These are phyloP conservation scores for Eledona agricola DNA, from an alignment of 2,888 invertebrate species.

Conservation along the genomic window DNA sequence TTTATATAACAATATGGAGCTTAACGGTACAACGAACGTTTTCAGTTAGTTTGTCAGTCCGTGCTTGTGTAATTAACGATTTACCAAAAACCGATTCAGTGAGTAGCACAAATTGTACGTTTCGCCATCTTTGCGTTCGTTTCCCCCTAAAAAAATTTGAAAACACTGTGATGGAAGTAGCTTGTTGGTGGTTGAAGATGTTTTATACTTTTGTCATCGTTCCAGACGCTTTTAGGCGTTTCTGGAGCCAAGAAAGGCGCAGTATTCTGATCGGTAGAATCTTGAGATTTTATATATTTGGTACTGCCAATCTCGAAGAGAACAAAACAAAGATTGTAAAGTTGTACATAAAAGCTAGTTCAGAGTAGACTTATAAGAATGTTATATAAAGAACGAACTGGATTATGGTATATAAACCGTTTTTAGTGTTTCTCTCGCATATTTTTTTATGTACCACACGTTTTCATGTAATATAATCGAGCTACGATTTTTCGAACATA, in stretches of 20 bases:
- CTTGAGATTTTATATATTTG: conserved; percentile 48
- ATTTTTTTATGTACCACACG: conserved; percentile 49
- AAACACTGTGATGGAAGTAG: conserved; percentile 40
- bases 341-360: conserved; percentile 47
- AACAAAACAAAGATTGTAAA: conserved; percentile 43
- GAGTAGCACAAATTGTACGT: conserved; percentile 35
- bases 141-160: conserved; percentile 19
- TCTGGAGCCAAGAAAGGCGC: conserved; percentile 43
- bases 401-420: conserved; percentile 41
- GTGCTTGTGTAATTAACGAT: conserved; percentile 34
- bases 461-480: too few relatives aligned
- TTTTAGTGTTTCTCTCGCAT: conserved; percentile 45
- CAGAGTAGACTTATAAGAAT: conserved; percentile 52
- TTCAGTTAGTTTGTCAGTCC: conserved; percentile 8
- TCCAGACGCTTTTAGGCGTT: too few relatives aligned
- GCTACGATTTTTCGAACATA: conserved; percentile 46
- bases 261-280: conserved; percentile 48
- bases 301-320: conserved; percentile 45
- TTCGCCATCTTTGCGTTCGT: conserved; percentile 25
- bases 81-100: conserved; percentile 4
- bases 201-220: conserved; percentile 28
- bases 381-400: conserved; percentile 48
- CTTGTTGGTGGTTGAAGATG: conserved; percentile 32
- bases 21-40: conserved; percentile 38
- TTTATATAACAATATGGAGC: too few relatives aligned